Conservation (phyloP, 2,113 vertebrate species). For the Pipra filicauda region DNA sequence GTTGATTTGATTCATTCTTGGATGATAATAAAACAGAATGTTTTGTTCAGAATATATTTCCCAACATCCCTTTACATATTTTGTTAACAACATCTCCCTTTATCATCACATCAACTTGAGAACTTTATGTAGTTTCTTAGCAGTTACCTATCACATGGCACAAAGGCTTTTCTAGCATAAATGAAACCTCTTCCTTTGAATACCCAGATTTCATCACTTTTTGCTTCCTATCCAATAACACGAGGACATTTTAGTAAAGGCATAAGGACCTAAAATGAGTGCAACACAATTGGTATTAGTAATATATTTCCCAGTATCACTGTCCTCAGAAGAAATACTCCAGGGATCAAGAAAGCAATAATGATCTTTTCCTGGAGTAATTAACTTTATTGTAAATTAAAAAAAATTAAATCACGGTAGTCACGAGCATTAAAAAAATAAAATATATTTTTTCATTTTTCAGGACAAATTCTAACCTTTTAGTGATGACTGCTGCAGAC, state of each 20-base stretch:
- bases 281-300: neutral
- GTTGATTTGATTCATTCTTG: neutral
- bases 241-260: neutral
- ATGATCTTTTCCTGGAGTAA: neutral
- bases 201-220: neutral
- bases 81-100: neutral
- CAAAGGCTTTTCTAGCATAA: neutral
- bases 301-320: neutral
- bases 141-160: neutral
- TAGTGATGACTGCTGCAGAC: neutral
- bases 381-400: neutral
- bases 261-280: neutral
- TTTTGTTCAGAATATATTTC: neutral
- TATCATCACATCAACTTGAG: neutral
- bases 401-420: neutral
- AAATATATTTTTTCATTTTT: neutral
- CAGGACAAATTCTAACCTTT: neutral
- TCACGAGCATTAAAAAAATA: neutral
- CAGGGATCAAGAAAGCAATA: neutral
- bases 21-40: neutral
- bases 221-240: neutral
- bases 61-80: neutral
- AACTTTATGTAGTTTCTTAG: neutral
- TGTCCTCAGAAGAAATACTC: neutral
- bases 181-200: neutral